phyloP scores from a whole-genome alignment of 2,113 vertebrate species.

The Pelobates fuscus region DNA sequence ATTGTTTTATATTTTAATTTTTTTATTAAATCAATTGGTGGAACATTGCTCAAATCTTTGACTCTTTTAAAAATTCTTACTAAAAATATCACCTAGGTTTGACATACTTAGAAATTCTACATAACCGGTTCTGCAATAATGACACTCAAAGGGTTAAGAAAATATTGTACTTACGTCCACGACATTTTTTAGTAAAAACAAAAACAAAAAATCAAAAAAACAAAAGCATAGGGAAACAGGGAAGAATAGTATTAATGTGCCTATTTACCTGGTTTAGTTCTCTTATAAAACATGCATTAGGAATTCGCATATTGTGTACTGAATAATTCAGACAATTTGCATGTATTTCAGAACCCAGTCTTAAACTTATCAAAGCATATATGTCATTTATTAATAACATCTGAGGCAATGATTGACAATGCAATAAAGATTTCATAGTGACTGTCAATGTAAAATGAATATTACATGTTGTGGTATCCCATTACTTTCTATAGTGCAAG shows the following conservation, averaged over 20 bases:
- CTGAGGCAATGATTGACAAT: conserved; percentile 31
- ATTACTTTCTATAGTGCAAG: not conserved
- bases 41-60: too few species aligned
- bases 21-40: too few species aligned
- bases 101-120: too few species aligned
- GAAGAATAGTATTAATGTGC: not conserved
- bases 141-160: too few species aligned
- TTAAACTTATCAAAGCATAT: conserved; percentile 44
- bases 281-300: conserved; percentile 13
- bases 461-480: conserved; percentile 14
- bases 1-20: too few species aligned
- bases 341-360: conserved; percentile 44
- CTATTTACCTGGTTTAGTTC: conserved; percentile 13
- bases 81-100: too few species aligned
- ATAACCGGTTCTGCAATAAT: too few species aligned
- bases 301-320: conserved; percentile 24
- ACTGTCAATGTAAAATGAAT: conserved; percentile 14
- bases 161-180: too few species aligned
- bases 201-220: too few species aligned
- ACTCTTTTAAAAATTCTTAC: too few species aligned
- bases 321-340: conserved; percentile 44
- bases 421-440: conserved; percentile 33
- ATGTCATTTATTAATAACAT: conserved; percentile 35
- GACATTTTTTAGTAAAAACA: too few species aligned
- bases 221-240: too few species aligned